Base-by-base conservation (phyloP, 2,113 vertebrate species). In the Pterocles gutturalis region DNA sequence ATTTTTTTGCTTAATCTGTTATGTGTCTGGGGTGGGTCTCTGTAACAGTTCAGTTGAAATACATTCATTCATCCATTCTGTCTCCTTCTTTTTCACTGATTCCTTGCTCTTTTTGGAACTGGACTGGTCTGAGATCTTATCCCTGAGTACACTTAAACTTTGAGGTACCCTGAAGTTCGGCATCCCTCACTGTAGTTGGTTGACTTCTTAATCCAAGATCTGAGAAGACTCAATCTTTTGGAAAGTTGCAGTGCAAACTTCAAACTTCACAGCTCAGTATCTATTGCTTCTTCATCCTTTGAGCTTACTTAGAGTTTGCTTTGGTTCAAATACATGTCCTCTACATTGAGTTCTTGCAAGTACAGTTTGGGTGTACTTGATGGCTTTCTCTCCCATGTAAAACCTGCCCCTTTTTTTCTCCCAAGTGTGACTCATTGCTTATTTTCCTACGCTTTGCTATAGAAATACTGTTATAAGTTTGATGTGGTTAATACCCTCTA, bases 301-400 rank as follows among this genome's bases (percentile, higher is more conserved):
- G 26, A 79, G 21, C 31, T 67, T 51, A 22, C 62, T 64, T 54
- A n/a, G 9, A 76, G 54, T 61, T 80, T 58, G 7, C 36, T 72
- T 54, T 72, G 8, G 16, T 65, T 70, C n/a, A 66, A 62, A 51
- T 9, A 33, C 17, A 31, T 9, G 7, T 0, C 0, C 16, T 71
- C 62, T 49, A 9, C 21, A 17, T 13, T 46, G 3, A 7, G n/a
- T 53, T 66, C 51, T 73, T 78, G 34, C 29, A 73, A 53, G 21
- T 29, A 61, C 10, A 26, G 19, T 65, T 65, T 38, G 17, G 4
- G 17, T 69, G 26, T 55, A 26, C 25, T 53, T 17, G 19, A 25
- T 57, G 65, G 19, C 24, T 83, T 95, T 83, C 31, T 11, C 8
- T 73, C 15, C n/a, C 49, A 7, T 29, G 18, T 69, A 79, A 87